phyloP scores from a whole-genome alignment of 2,113 vertebrate genomes.

The Phoxinus phoxinus region DNA sequence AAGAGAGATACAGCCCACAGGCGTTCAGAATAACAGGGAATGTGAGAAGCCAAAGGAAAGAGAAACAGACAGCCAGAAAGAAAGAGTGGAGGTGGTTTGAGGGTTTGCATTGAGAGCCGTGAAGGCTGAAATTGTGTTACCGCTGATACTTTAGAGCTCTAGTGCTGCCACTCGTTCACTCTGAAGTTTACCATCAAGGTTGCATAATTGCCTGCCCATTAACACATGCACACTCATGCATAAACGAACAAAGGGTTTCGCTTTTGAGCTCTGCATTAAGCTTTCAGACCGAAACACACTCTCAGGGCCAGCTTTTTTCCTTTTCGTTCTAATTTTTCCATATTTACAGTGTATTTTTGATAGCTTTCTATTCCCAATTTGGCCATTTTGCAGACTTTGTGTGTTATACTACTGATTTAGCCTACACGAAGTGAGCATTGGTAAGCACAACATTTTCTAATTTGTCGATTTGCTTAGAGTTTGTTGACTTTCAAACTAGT shows the following conservation, averaged over 20 bases:
- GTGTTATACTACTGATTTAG: background rate
- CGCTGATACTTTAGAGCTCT: constrained; percentile 30
- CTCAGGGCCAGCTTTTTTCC: background rate
- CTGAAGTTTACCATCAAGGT: constrained; percentile 30
- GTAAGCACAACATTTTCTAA: background rate
- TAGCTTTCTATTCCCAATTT: background rate
- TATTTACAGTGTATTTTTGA: background rate
- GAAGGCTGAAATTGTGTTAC: constrained; percentile 29
- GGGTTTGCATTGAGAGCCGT: constrained; percentile 18
- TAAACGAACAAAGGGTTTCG: background rate
- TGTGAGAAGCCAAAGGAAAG: constrained; percentile 7
- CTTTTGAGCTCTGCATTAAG: background rate
- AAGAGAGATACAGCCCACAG: background rate
- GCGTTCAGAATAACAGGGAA: background rate
- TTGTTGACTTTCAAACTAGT: background rate
- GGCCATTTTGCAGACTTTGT: background rate
- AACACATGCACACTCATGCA: background rate
- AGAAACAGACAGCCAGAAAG: background rate
- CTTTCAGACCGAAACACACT: background rate
- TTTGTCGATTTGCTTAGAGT: background rate
- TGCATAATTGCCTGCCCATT: constrained; percentile 40
- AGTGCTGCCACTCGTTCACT: background rate
- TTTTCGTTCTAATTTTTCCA: background rate
- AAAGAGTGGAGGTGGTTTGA: constrained; percentile 33
- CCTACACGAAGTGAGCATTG: background rate